A percentile compares a stretch with the other conserved stretches of the same genome.
These are phyloP conservation scores for Penaeus monodon DNA, from an alignment of 2,888 invertebrate species.

Conservation along the genomic window DNA sequence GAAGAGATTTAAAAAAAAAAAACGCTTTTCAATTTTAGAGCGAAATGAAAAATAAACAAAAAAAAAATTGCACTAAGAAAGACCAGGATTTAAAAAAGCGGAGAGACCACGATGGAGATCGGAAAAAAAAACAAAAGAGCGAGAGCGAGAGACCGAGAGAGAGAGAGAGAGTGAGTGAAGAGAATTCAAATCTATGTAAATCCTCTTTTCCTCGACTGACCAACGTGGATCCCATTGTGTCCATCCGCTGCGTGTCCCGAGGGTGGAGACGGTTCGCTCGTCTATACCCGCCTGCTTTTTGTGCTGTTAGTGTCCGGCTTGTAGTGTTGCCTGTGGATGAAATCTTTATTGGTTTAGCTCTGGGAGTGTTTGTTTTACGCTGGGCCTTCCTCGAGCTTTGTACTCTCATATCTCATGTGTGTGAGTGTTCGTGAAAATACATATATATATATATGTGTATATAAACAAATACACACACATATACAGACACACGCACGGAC, in stretches of 20 bases:
- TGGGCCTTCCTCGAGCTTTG: not conserved
- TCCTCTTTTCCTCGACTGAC: conserved; percentile 48
- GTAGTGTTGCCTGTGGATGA: not conserved
- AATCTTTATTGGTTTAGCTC: conserved; percentile 16
- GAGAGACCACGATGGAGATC: no score
- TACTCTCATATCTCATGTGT: not conserved
- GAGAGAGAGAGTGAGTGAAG: no score
- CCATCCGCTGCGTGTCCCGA: conserved; percentile 20
- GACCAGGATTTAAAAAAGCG: no score
- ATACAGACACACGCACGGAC: not conserved
- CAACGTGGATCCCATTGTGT: conserved; percentile 42
- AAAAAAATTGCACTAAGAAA: no score
- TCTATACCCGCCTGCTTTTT: not conserved
- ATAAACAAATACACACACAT: not conserved
- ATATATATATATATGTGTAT: not conserved
- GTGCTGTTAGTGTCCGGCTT: not conserved
- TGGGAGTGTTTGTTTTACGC: not conserved
- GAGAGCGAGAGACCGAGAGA: no score
- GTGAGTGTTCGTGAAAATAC: not conserved
- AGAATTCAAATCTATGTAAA: conserved; percentile 37
- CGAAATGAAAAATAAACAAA: no score
- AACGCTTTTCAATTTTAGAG: no score
- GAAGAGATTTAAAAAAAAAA: no score
- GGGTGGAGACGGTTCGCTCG: not conserved
- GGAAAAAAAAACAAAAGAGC: no score